Evolutionary conservation across 2,113 vertebrate genomes (phyloP).

Genomic region (Syrrhaptes paradoxus): DNA sequence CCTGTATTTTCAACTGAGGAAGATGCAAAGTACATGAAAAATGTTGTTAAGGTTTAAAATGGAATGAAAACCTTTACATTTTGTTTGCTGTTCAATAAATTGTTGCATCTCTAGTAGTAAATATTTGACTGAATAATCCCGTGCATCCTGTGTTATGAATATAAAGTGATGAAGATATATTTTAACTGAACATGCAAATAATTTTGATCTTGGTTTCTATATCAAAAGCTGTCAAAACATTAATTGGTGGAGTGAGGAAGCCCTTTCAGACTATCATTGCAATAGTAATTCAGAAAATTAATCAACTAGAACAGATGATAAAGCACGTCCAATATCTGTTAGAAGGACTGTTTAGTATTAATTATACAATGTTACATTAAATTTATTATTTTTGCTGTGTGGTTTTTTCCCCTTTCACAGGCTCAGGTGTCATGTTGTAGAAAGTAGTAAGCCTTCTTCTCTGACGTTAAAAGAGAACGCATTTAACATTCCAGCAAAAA

Average conservation of each 20-base stretch:
- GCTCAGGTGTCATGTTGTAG: slow-evolving; percentile 89
- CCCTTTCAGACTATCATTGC: background rate
- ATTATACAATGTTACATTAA: background rate
- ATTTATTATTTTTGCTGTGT: background rate
- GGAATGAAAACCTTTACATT: background rate
- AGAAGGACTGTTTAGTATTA: background rate
- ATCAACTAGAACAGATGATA: background rate
- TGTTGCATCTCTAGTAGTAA: background rate
- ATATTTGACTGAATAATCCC: background rate
- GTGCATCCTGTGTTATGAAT: background rate
- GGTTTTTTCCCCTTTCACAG: slow-evolving; percentile 62
- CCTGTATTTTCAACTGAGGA: background rate
- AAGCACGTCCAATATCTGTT: background rate
- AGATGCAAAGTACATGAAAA: background rate
- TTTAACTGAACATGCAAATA: background rate
- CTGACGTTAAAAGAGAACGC: slow-evolving; percentile 73
- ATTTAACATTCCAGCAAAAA: slow-evolving; percentile 68
- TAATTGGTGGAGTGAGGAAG: background rate
- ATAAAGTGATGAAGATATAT: background rate
- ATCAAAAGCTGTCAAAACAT: background rate
- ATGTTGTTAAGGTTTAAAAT: background rate
- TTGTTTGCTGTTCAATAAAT: background rate
- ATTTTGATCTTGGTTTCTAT: background rate
- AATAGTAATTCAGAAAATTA: background rate
- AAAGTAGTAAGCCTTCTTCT: slow-evolving; percentile 80